A percentile compares a stretch with the other conserved stretches of the same genome.
Evolutionary conservation across 2,888 invertebrate species (phyloP).

Genomic region (Amblyteles armatorius): DNA sequence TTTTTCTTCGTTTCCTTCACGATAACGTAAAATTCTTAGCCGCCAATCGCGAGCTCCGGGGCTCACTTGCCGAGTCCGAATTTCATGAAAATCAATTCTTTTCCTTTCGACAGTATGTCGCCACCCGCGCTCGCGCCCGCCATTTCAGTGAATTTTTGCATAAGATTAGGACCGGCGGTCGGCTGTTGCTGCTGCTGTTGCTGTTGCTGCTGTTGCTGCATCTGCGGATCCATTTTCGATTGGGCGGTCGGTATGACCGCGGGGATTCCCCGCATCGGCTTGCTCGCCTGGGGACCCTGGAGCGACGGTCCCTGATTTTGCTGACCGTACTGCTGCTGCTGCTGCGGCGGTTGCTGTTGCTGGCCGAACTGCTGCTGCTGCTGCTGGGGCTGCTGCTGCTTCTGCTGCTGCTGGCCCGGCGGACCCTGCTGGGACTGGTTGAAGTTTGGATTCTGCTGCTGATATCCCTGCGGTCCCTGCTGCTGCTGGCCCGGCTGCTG

Average conservation of each 20-base stretch:
- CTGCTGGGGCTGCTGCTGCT: constrained; percentile 76
- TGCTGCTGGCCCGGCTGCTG: constrained; percentile 67
- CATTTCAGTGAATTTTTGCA: constrained; percentile 96
- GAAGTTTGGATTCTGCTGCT: constrained; percentile 75
- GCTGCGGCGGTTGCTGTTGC: constrained; percentile 80
- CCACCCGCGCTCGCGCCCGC: constrained; percentile 92
- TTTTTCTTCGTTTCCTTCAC: too few relatives aligned
- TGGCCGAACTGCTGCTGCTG: constrained; percentile 67
- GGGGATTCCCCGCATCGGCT: constrained; percentile 85
- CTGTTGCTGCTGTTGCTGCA: constrained; percentile 84
- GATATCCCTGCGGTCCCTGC: constrained; percentile 72
- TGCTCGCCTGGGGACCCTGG: constrained; percentile 78
- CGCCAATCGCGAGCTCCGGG: constrained; percentile 38
- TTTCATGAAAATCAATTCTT: constrained; percentile 97
- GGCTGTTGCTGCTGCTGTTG: constrained; percentile 84
- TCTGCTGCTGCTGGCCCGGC: constrained; percentile 78
- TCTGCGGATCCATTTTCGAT: constrained; percentile 78
- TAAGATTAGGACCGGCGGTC: constrained; percentile 90
- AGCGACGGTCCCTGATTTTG: constrained; percentile 77
- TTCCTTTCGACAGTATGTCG: constrained; percentile 96
- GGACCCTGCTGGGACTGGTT: constrained; percentile 77
- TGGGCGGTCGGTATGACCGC: constrained; percentile 85
- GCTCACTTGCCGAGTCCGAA: constrained; percentile 91
- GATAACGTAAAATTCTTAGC: neutral
- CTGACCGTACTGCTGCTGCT: constrained; percentile 80